phyloP scores from a whole-genome alignment of 1,140 invertebrate genomes.

The Vanessa tameamea region DNA sequence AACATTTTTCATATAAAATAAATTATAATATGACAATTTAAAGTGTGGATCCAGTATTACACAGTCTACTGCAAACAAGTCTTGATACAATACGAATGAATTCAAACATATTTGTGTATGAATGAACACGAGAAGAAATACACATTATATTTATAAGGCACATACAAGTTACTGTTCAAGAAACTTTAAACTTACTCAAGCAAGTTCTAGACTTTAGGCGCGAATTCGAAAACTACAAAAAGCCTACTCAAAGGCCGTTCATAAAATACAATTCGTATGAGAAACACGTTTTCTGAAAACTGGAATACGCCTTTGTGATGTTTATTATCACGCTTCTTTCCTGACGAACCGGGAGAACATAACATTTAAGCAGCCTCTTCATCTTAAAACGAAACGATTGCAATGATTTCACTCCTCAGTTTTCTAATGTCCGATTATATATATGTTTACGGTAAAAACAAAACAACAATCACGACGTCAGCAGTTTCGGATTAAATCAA shows the following conservation, averaged over 20 bases:
- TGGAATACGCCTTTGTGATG: constrained; percentile 25
- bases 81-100: too few species aligned
- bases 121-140: neutral
- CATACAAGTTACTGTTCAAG: neutral
- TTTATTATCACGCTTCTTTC: constrained; percentile 27
- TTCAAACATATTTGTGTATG: too few species aligned
- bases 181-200: neutral
- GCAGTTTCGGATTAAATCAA: too few species aligned
- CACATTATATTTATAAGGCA: neutral
- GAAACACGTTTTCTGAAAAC: constrained; percentile 21
- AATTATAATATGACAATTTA: too few species aligned
- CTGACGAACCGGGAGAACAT: constrained; percentile 9
- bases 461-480: too few species aligned
- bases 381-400: neutral
- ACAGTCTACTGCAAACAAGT: too few species aligned
- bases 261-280: constrained; percentile 18
- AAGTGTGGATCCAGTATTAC: too few species aligned
- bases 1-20: too few species aligned
- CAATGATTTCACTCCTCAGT: neutral
- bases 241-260: constrained; percentile 2
- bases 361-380: neutral
- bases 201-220: neutral
- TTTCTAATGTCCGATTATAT: too few species aligned
- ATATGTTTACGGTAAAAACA: too few species aligned
- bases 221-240: neutral